These are phyloP conservation scores for Nothura maculosa DNA, from an alignment of 2,797 vertebrate genomes.

Conservation along the genomic window DNA sequence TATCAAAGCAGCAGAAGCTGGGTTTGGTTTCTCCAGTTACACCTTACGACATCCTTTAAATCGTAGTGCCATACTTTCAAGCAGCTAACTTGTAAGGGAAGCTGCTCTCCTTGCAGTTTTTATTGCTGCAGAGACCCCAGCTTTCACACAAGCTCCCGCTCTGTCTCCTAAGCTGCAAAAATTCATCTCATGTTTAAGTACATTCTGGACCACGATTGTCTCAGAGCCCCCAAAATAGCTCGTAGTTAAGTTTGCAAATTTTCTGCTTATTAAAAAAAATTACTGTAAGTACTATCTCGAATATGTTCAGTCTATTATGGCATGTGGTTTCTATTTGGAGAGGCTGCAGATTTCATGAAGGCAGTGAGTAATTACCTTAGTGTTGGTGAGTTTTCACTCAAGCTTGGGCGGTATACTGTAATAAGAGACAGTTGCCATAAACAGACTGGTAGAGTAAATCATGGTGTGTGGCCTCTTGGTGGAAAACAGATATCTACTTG, in stretches of 20 bases:
- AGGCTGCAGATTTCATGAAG: constrained; percentile 82
- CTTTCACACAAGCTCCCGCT: constrained; percentile 33
- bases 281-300: constrained; percentile 84
- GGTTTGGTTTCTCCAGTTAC: constrained; percentile 34
- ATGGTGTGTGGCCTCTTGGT: constrained; percentile 85
- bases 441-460: constrained; percentile 83
- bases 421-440: constrained; percentile 88
- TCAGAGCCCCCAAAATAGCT: constrained; percentile 87
- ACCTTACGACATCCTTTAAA: constrained; percentile 12
- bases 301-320: constrained; percentile 81
- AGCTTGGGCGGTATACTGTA: constrained; percentile 81
- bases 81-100: not conserved
- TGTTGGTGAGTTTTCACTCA: constrained; percentile 82
- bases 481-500: constrained; percentile 83
- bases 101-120: constrained; percentile 55
- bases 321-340: constrained; percentile 99
- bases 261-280: constrained; percentile 97
- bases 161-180: constrained; percentile 24
- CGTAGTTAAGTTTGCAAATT: constrained; percentile 91
- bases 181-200: constrained; percentile 47
- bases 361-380: constrained; percentile 86
- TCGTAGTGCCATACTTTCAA: not conserved
- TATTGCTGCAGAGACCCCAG: constrained; percentile 29
- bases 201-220: constrained; percentile 63
- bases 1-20: constrained; percentile 36